These are phyloP conservation scores for Piprites chloris DNA, from an alignment of 2,113 vertebrate genomes.

Conservation along the genomic window DNA sequence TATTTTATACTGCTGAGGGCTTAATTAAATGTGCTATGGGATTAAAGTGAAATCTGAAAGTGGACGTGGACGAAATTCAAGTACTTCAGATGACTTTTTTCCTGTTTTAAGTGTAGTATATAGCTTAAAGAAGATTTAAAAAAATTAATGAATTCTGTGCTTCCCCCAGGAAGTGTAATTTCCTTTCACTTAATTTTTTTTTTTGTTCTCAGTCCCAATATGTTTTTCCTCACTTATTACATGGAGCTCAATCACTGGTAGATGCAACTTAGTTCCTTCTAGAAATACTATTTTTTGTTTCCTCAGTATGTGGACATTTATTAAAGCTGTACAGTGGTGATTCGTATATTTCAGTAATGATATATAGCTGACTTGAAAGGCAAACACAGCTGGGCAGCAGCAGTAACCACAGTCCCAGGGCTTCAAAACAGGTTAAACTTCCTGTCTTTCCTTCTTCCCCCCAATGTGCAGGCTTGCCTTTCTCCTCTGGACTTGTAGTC, in stretches of 20 bases:
- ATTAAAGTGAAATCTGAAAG: not conserved
- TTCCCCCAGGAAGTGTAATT: not conserved
- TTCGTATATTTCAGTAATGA: not conserved
- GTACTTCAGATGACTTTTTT: not conserved
- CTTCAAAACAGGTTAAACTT: not conserved
- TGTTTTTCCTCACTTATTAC: not conserved
- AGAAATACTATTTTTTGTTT: not conserved
- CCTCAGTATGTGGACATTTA: not conserved
- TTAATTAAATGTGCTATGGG: not conserved
- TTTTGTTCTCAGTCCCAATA: not conserved
- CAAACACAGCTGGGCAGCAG: not conserved
- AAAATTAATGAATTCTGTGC: not conserved
- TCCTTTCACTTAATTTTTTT: not conserved
- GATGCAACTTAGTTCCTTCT: not conserved
- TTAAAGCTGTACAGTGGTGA: not conserved
- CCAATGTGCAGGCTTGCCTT: not conserved
- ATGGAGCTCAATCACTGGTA: not conserved
- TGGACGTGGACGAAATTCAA: not conserved
- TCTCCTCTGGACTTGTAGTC: not conserved
- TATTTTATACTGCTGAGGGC: not conserved
- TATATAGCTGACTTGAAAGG: not conserved
- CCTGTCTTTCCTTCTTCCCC: not conserved
- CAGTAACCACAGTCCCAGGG: not conserved
- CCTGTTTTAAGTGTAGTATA: not conserved
- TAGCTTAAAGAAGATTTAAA: not conserved